Base-by-base conservation (phyloP, 2,113 vertebrate species). In the Zosterops japonicus region DNA sequence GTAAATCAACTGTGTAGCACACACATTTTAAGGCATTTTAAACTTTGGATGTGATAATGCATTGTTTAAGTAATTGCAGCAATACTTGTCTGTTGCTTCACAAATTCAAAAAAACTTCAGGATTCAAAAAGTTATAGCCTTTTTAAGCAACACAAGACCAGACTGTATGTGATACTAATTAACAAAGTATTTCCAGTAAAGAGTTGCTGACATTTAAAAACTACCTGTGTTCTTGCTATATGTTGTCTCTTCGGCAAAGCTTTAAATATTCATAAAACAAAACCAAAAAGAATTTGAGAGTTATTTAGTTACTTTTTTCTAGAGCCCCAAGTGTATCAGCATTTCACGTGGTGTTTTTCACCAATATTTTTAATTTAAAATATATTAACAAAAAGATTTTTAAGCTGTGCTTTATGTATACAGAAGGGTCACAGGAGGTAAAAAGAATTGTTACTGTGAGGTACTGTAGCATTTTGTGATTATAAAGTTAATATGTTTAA, bases 401-500 rank as follows among this genome's bases (percentile, higher is more conserved):
- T 89, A 93, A 83, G 69, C 84, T 96, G 59, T 94, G 67, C 95
- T 97, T 97, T 95, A 70, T 95, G 36, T 97, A 87, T 84, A 97
- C 82, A 72, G 86, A 97, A 96, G 94, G 93, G 97, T 97, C 97
- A 97, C 95, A 97, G 96, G 97, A 97, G 94, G 94, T 95, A 64
- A 94, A 95, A 98, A 97, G 93, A 97, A 97, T 95, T 96, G 94
- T 96, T 97, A 96, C 95, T 71, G 67, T 94, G 95, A 97, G 82
- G 81, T 96, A 94, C 72, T 82, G 89, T 97, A 95, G 94, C 80
- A 28, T 97, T 98, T 98, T 98, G 93, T 97, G 94, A 97, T 97
- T 98, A 96, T 94, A 95, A 97, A 98, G 96, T 97, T 96, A 97
- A 97, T 98, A 87, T 97, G 95, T 97, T 98, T 97, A 83, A 97